A percentile compares a stretch with the other conserved stretches of the same genome.
Conservation (phyloP, 23 tunicate genomes). For the Trididemnum nubilum region DNA sequence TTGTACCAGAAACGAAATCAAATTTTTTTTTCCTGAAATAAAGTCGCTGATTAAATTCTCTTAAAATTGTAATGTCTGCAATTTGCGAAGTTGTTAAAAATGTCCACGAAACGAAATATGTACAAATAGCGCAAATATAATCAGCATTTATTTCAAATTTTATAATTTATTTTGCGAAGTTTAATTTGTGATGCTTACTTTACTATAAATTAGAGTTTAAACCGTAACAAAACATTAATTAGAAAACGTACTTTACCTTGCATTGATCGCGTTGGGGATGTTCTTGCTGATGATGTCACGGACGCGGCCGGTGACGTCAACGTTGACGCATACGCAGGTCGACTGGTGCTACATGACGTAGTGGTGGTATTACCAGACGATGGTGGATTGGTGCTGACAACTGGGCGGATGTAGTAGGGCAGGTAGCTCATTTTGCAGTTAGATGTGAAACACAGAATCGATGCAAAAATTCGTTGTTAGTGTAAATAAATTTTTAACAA, state of each 20-base stretch:
- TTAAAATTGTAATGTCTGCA: too few relatives aligned
- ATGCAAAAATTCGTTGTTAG: too few relatives aligned
- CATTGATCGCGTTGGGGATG: conserved; percentile 42
- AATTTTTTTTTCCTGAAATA: too few relatives aligned
- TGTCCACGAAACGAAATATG: too few relatives aligned
- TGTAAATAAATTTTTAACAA: too few relatives aligned
- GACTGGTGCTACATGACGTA: conserved; percentile 13
- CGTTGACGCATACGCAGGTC: conserved; percentile 20
- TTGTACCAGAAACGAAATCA: too few relatives aligned
- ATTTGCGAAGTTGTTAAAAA: too few relatives aligned
- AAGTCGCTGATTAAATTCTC: too few relatives aligned
- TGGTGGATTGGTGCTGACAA: conserved; percentile 22
- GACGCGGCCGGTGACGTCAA: conserved; percentile 41
- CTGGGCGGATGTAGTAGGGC: conserved; percentile 76
- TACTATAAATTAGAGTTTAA: neutral
- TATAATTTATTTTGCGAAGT: neutral
- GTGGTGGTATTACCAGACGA: conserved; percentile 31
- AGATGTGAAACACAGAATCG: neutral
- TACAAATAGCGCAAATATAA: neutral
- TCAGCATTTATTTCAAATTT: too few relatives aligned
- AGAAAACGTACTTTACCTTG: conserved; percentile 23
- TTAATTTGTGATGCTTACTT: neutral
- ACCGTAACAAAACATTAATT: too few relatives aligned
- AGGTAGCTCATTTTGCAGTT: conserved; percentile 73
- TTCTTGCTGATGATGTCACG: conserved; percentile 38